phyloP scores from a whole-genome alignment of 2,113 vertebrate species.

The Saccopteryx leptura region DNA sequence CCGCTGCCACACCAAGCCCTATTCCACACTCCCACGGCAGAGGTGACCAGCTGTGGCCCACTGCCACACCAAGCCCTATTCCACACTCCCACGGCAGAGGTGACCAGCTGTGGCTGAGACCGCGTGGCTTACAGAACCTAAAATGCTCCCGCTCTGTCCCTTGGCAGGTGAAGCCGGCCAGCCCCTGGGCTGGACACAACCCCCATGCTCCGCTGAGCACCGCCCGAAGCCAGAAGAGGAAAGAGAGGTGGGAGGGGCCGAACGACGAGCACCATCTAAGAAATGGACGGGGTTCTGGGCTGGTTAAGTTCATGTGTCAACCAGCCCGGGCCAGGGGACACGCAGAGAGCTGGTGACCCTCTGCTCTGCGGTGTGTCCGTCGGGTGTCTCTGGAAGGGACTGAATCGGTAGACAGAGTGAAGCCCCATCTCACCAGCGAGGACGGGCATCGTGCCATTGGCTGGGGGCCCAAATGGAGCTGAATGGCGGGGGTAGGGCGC shows the following conservation, averaged over 20 bases:
- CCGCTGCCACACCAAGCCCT: too few relatives aligned
- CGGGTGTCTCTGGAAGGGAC: not conserved
- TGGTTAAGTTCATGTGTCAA: not conserved
- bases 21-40: too few relatives aligned
- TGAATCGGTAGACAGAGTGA: too few relatives aligned
- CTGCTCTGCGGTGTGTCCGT: not conserved
- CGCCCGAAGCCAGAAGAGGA: not conserved
- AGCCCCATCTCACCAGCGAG: not conserved
- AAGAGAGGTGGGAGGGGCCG: not conserved
- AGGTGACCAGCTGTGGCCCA: too few relatives aligned
- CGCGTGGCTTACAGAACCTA: not conserved
- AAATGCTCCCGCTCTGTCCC: not conserved
- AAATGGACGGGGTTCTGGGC: not conserved
- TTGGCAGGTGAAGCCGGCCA: not conserved
- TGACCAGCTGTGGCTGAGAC: too few relatives aligned
- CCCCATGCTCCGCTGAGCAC: not conserved
- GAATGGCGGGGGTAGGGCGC: not conserved
- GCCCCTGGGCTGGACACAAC: not conserved
- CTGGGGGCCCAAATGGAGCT: accelerated
- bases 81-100: too few relatives aligned
- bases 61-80: too few relatives aligned
- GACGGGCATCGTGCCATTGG: not conserved
- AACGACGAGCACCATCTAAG: not conserved
- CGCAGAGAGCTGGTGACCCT: not conserved
- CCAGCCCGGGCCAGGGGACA: not conserved